Base-by-base conservation (phyloP, 2,113 vertebrate species). In the Neodon shergylaensis region DNA sequence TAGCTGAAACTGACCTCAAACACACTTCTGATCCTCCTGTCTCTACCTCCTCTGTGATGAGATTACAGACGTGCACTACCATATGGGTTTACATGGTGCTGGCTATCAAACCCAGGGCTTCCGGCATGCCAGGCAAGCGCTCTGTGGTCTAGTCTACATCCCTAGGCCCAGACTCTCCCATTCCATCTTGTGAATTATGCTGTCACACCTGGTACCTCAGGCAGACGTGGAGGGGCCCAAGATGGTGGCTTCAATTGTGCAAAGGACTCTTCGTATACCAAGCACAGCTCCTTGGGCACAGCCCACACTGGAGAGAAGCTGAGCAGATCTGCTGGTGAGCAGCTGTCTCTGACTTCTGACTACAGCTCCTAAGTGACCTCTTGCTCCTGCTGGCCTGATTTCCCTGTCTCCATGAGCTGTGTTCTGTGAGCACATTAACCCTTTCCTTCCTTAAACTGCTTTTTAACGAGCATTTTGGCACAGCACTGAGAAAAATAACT, bases 171-270 rank as follows among this genome's bases (percentile, higher is more conserved):
- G 81, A 31, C 42, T 65, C 39, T 44, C 33, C 54, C 19, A 4
- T 78, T 24, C 83, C 92, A 9, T 26, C 4, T 16, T 0, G 9
- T 24, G 81, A 13, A 36, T 2, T 10, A 88, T 65, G 63, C 52
- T 42, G 36, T 1, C 0, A 47, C 17, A 6, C 31, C 54, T 13
- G 12, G 79, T 42, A 6, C 26, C 2, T 8, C 0, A 0, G 4
- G 8, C 10, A 28, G 70, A 68, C 22, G 7, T 13, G 0, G 49
- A 19, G 0, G 16, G 13, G 33, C 74, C 24, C 61, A 65, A 44
- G 61, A 14, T 2, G 11, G 22, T 47, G 26, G 39, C 17, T 47
- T 10, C 28, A 33, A 3, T 1, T 5, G 42, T 39, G 78, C 42
- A 70, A 49, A 79, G 63, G 16, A 21, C 24, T 72, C 42, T 4